Conservation (phyloP, 2,888 invertebrate genomes). For the Drosophila kuntzei region DNA sequence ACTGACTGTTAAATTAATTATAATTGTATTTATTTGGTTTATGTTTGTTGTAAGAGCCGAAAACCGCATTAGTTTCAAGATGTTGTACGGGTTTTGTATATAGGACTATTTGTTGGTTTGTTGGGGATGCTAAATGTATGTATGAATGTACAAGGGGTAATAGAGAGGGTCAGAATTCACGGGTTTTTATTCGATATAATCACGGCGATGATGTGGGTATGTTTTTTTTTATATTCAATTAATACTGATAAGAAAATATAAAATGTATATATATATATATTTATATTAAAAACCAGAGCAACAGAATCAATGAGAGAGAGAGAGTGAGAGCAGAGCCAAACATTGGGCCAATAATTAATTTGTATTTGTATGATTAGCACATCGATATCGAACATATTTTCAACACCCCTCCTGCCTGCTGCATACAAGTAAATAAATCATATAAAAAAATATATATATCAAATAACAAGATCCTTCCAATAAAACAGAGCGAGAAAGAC, state of each 20-base stretch:
- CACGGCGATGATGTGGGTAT: constrained; percentile 37
- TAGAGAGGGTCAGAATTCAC: constrained; percentile 47
- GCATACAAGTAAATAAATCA: constrained; percentile 52
- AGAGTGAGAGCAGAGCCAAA: constrained; percentile 24
- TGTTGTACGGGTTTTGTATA: constrained; percentile 24
- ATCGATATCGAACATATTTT: constrained; percentile 76
- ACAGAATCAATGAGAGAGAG: constrained; percentile 7
- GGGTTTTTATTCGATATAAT: constrained; percentile 52
- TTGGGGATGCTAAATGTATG: constrained; percentile 37
- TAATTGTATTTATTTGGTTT: constrained; percentile 15
- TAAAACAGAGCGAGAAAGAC: constrained; percentile 41
- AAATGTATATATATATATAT: constrained; percentile 1
- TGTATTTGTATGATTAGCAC: constrained; percentile 29
- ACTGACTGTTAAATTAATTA: constrained; percentile 37
- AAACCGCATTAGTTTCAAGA: constrained; percentile 66
- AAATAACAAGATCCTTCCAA: constrained; percentile 31
- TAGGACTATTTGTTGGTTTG: constrained; percentile 23
- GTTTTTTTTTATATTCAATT: constrained; percentile 3
- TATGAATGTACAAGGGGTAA: constrained; percentile 62
- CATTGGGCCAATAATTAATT: constrained; percentile 12
- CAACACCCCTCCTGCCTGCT: constrained; percentile 84
- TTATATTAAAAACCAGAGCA: constrained; percentile 1
- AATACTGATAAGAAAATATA: constrained; percentile 18
- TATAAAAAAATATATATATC: constrained; percentile 34
- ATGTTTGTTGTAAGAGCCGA: constrained; percentile 56